phyloP scores from a whole-genome alignment of 2,888 invertebrate genomes.

The Noctua comes region DNA sequence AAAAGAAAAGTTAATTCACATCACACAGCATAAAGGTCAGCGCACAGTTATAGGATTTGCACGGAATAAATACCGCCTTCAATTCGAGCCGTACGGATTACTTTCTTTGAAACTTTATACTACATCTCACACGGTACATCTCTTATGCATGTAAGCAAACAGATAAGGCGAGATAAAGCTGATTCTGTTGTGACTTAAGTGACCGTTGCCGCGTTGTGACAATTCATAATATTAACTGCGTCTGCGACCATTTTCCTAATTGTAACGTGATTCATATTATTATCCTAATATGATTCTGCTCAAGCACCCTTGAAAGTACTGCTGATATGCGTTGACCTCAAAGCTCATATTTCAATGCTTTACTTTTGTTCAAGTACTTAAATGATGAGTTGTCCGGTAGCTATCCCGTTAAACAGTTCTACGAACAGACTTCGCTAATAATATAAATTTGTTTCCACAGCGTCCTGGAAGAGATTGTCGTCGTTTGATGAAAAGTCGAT shows the following conservation, averaged over 20 bases:
- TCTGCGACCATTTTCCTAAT: too few relatives aligned
- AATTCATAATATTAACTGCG: too few relatives aligned
- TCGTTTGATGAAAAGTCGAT: conserved; percentile 80
- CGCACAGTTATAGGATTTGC: neutral
- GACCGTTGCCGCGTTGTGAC: too few relatives aligned
- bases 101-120: neutral
- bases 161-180: neutral
- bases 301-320: neutral
- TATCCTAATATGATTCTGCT: too few relatives aligned
- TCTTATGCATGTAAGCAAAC: neutral
- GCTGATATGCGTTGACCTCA: neutral
- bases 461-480: conserved; percentile 76
- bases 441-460: conserved; percentile 19
- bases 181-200: neutral
- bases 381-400: neutral
- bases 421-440: conserved; percentile 1
- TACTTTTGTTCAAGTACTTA: neutral
- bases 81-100: neutral
- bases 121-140: neutral
- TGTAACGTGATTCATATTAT: too few relatives aligned
- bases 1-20: neutral
- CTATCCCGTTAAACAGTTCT: too few relatives aligned
- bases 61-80: neutral
- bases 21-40: neutral
- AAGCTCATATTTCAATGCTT: conserved; percentile 9